These are phyloP conservation scores for Cephalophus harveyi DNA, from an alignment of 2,113 vertebrate species.

Conservation along the genomic window DNA sequence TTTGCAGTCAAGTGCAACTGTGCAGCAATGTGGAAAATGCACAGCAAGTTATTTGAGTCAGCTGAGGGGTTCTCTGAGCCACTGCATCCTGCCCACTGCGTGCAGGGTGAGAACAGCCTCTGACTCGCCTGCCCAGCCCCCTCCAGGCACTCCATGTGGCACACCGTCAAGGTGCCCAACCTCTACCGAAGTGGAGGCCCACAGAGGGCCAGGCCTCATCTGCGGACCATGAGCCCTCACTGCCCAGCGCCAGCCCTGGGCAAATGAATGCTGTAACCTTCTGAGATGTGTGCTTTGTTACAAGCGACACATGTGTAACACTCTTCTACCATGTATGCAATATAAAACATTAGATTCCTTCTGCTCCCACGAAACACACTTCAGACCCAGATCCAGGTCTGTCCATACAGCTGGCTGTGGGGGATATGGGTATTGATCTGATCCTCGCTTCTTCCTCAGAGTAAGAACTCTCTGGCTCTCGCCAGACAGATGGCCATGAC, in stretches of 20 bases:
- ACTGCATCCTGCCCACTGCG: rapidly evolving
- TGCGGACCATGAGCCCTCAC: not conserved
- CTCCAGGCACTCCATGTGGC: not conserved
- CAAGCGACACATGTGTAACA: not conserved
- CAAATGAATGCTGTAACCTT: not conserved
- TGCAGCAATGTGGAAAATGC: not conserved
- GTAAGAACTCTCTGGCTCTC: not conserved
- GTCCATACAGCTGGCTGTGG: not conserved
- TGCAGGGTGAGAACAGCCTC: not conserved
- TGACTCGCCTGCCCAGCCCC: not conserved
- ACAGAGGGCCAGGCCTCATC: not conserved
- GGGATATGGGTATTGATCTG: not conserved
- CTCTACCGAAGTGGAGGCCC: not conserved
- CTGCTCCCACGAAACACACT: not conserved
- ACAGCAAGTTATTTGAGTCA: not conserved
- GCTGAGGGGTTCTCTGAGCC: not conserved
- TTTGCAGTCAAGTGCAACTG: not conserved
- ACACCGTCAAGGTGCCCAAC: not conserved
- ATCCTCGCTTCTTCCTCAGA: not conserved
- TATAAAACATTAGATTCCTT: not conserved
- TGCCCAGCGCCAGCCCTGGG: not conserved
- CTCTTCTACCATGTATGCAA: not conserved
- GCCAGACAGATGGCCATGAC: not conserved
- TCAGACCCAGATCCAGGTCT: not conserved
- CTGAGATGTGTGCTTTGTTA: not conserved